These are phyloP conservation scores for Macaria liturata DNA, from an alignment of 2,888 invertebrate genomes.

Conservation along the genomic window DNA sequence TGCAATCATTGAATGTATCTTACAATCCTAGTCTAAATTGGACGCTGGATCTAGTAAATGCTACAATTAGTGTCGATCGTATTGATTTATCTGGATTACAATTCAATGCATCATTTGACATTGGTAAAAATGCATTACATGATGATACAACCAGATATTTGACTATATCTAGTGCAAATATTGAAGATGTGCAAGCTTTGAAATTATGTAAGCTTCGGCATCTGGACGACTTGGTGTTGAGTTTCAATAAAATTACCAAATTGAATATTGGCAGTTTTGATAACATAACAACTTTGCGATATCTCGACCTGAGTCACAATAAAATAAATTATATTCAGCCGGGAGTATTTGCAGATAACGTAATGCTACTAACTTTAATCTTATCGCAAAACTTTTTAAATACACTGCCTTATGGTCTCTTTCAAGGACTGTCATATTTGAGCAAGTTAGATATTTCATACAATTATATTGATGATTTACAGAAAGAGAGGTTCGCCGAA, in stretches of 20 bases:
- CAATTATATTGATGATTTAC: constrained; percentile 53
- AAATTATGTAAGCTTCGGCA: constrained; percentile 41
- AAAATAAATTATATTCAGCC: constrained; percentile 57
- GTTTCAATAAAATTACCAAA: constrained; percentile 46
- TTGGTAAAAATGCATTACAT: constrained; percentile 15
- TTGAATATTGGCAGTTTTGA: constrained; percentile 47
- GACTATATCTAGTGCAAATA: constrained; percentile 44
- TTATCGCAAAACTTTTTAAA: constrained; percentile 59
- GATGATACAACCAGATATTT: constrained; percentile 40
- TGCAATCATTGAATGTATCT: constrained; percentile 56
- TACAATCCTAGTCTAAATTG: constrained; percentile 50
- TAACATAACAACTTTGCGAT: constrained; percentile 41
- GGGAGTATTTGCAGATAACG: constrained; percentile 57
- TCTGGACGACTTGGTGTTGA: constrained; percentile 46
- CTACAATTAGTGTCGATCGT: constrained; percentile 37
- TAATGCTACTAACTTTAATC: constrained; percentile 47
- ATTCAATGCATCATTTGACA: constrained; percentile 40
- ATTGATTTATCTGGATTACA: constrained; percentile 52
- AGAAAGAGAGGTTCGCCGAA: constrained; percentile 59
- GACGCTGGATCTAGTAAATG: constrained; percentile 36
- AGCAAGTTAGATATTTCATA: constrained; percentile 57
- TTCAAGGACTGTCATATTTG: constrained; percentile 52
- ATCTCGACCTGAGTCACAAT: constrained; percentile 60
- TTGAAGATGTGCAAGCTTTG: constrained; percentile 46
- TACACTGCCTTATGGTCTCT: constrained; percentile 55